These are phyloP conservation scores for Odontocolon sp. DNA, from an alignment of 2,888 invertebrate genomes.

Conservation along the genomic window DNA sequence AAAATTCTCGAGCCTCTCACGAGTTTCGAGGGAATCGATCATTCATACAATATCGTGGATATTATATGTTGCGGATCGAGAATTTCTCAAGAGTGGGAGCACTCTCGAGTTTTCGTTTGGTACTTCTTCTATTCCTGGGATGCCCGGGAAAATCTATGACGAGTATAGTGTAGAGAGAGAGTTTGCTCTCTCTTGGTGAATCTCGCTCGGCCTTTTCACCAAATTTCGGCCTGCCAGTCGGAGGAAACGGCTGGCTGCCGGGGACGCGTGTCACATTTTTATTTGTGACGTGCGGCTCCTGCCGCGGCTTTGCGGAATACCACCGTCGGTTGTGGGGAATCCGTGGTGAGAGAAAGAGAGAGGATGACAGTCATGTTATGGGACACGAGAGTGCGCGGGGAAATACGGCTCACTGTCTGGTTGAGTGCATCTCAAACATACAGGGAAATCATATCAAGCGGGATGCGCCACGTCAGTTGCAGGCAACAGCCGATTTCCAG, in stretches of 20 bases:
- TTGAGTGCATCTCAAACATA: conserved; percentile 66
- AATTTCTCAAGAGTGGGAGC: neutral
- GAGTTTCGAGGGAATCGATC: conserved; percentile 2
- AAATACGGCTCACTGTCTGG: conserved; percentile 59
- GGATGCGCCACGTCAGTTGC: conserved; percentile 69
- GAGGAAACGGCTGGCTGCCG: conserved; percentile 34
- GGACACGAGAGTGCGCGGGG: conserved; percentile 3
- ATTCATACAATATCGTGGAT: neutral
- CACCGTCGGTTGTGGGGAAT: conserved; percentile 9
- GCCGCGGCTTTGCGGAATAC: conserved; percentile 8
- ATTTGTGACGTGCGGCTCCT: conserved; percentile 36
- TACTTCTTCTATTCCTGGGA: neutral
- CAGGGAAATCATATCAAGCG: conserved; percentile 66
- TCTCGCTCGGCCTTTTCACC: conserved; percentile 38
- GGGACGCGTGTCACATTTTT: conserved; percentile 61
- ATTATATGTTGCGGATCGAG: conserved; percentile 8
- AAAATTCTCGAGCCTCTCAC: neutral
- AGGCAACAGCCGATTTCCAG: conserved; percentile 63
- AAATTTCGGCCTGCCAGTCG: conserved; percentile 35
- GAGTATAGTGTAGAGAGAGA: neutral
- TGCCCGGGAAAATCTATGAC: neutral
- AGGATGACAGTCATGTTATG: conserved; percentile 9
- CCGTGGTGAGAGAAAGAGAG: conserved; percentile 14
- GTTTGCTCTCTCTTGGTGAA: conserved; percentile 3
- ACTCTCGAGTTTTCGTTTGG: conserved; percentile 10